phyloP scores from a whole-genome alignment of 2,113 vertebrate genomes.

The Empidonax alnorum region DNA sequence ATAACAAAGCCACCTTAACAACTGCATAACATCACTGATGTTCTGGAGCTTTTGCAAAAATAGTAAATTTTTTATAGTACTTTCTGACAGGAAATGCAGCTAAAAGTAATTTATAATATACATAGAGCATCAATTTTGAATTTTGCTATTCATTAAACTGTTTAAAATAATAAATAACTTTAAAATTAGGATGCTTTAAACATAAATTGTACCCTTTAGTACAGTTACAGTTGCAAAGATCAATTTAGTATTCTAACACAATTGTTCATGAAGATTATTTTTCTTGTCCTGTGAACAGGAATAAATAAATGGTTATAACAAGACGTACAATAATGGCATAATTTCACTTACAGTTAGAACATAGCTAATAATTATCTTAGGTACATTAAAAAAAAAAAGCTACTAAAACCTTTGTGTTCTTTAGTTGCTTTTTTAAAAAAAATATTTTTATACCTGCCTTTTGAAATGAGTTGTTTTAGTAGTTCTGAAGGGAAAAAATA shows the following conservation, averaged over 20 bases:
- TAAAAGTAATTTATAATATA: neutral
- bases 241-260: conserved; percentile 7
- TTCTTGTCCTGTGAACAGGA: conserved; percentile 17
- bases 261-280: conserved; percentile 14
- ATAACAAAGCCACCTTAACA: conserved; percentile 6
- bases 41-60: neutral
- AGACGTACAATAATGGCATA: neutral
- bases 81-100: conserved; percentile 20
- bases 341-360: conserved; percentile 25
- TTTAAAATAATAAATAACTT: conserved; percentile 38
- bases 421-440: conserved; percentile 24
- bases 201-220: conserved; percentile 24
- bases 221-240: conserved; percentile 33
- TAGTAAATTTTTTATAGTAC: neutral
- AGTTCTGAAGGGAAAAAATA: neutral
- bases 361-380: neutral
- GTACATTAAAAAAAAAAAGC: neutral
- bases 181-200: conserved; percentile 13
- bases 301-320: neutral
- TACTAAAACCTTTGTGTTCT: neutral
- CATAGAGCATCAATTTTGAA: neutral
- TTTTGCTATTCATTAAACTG: neutral
- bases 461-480: neutral
- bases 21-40: neutral
- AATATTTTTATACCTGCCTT: neutral